Evolutionary conservation across 2,888 invertebrate species (phyloP), one percentile per base, ranked within the genome.

Genomic region (Apotomis turbidana): DNA sequence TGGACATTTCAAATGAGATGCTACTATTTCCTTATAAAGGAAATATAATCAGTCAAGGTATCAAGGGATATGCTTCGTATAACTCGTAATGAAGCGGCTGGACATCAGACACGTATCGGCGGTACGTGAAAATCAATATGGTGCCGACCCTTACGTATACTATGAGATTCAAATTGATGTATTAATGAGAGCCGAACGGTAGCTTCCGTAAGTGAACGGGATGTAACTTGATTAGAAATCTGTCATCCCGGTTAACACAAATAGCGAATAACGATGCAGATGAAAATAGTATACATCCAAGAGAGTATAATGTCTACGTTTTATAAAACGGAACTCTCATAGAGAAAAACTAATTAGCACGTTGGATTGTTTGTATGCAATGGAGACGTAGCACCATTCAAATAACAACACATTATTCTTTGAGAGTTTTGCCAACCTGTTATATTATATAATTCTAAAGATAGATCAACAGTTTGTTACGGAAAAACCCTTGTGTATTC

Each of bases 51-150:
- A 9, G 49, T 6, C n/a, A n/a, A n/a, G n/a, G n/a, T 49, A 9
- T 9, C 10, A 49, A 9, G 49, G 49, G 49, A 49, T 9, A 49
- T 49, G 49, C 49, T 49, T 49, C 49, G 9, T 49, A 59, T 46
- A 59, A 66, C 58, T 41, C 12, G 54, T 66, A 71, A 71, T 71
- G 61, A 63, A 72, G 67, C 59, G 68, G 52, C 68, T 69, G 74
- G 62, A 61, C 54, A 77, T 72, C 76, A 78, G 79, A 76, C 78
- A 76, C 73, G 76, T 73, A 75, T 70, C 75, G 69, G 76, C 76
- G 78, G 76, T 76, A 79, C 75, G 76, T 78, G 75, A 79, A 79
- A 83, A 83, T 83, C 82, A 81, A 83, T 82, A 82, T 73, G 78
- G 68, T 68, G 75, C 73, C 71, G 68, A 49, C 62, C 64, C 67